Evolutionary conservation across 2,888 invertebrate genomes (phyloP), one percentile per base, ranked within the genome.

Genomic region (Habroteleia sp.): DNA sequence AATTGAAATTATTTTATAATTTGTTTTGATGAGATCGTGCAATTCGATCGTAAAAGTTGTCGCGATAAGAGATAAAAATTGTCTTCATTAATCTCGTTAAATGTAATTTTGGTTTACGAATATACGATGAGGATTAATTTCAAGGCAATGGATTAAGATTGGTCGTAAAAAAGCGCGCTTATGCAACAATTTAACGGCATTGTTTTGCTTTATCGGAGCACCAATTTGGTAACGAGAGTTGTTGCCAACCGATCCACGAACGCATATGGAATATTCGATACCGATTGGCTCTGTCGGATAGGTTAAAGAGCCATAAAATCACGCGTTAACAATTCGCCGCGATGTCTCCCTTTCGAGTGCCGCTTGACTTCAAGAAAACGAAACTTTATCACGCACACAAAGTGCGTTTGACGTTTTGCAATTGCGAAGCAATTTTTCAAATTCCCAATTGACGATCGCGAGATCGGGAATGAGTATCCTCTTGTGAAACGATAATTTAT

Each of bases 41-140:
- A 33, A 54, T 31, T 17, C 3, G 23, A 20, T 33, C 20, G 10
- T 39, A 25, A 42, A 23, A 11, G n/a, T 44, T 29, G 13, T 8
- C 7, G 27, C 33, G 62, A 63, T 63, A 52, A 63, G 63, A 63
- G 41, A 50, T 1, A 6, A 4, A 4, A 42, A 39, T 33, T 42
- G 10, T n/a, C n/a, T 3, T 13, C 11, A 52, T 65, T 65, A 62
- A 62, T 44, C 39, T 11, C 25, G 29, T n/a, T 7, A 39, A 31
- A 35, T 33, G 6, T 13, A 65, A 41, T 63, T 31, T 2, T 0
- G 39, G 13, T 44, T 54, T 27, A 35, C 13, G 23, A 58, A 31
- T 41, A 23, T 60, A 39, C 29, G 65, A 56, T 46, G 17, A 35
- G 35, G 58, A 65, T 65, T 66, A 56, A 73, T 52, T 42, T 65